Base-by-base conservation (phyloP, 2,888 invertebrate species). In the Oscheius onirici region DNA sequence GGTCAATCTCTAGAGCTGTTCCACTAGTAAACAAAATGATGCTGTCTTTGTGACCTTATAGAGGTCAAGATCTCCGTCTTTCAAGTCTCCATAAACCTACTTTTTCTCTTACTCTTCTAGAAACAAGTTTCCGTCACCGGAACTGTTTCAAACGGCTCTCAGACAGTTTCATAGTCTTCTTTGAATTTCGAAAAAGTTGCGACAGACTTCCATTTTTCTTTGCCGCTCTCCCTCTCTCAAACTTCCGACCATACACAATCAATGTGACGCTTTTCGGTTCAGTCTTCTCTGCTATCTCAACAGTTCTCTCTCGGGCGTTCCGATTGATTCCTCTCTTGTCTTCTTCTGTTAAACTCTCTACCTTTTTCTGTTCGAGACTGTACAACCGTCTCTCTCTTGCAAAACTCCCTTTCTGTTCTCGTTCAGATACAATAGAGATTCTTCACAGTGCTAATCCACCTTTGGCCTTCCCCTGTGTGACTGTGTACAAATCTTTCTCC, bases 241-340 rank as follows among this genome's bases (percentile, higher is more conserved):
- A 58, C 40, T 63, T 63, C 63, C 63, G 63, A 63, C 34, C 5
- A 34, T 34, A 34, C 34, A 34, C 49, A 63, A 63, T 63, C 63
- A 63, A 63, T 63, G 46, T 17, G 41, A 11, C 49, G 63, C 46
- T 63, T 63, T 63, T 63, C 63, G 46, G 49, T 63, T 63, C 41
- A 34, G 34, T 34, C 34, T 34, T 8, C n/a, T n/a, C 34, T 34
- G 34, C 34, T 34, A 34, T 34, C 34, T 34, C 34, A 34, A 34
- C 34, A 34, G 34, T 49, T 26, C 63, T 46, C 46, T 44, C 61
- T 41, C 44, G 26, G 46, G 63, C 63, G 63, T 63, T 63, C 63
- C 49, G 17, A 63, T 63, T 63, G 63, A 63, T 63, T 63, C 63
- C 49, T 24, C 26, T 46, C 17, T n/a, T 60, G 20, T 58, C 41